Percentiles rank a stretch among this genome's conserved stretches.
Conservation (phyloP, 2,888 invertebrate species). For the Tridacna gigas region DNA sequence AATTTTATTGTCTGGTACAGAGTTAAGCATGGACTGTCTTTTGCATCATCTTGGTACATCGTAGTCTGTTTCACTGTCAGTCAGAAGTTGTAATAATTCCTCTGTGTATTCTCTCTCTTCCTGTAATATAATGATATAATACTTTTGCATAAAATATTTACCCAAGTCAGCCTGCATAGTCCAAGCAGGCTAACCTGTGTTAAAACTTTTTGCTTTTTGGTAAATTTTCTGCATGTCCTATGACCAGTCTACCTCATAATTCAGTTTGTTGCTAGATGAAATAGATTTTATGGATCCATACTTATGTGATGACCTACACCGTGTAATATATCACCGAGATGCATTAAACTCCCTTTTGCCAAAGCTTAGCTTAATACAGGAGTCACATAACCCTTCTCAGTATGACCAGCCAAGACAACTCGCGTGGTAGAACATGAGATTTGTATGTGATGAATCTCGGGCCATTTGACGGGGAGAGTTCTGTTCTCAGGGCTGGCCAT, state of each 20-base stretch:
- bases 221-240: too few relatives aligned
- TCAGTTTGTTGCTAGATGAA: too few relatives aligned
- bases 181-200: too few relatives aligned
- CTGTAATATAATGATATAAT: conserved; percentile 64
- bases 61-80: conserved; percentile 28
- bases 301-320: too few relatives aligned
- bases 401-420: neutral
- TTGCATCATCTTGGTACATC: conserved; percentile 54
- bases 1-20: neutral
- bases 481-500: neutral
- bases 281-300: too few relatives aligned
- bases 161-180: too few relatives aligned
- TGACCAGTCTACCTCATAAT: too few relatives aligned
- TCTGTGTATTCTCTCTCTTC: conserved; percentile 79
- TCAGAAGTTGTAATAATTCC: conserved; percentile 68
- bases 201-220: too few relatives aligned
- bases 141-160: too few relatives aligned
- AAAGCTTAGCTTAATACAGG: too few relatives aligned
- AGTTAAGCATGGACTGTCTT: neutral
- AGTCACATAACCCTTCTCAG: neutral
- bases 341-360: too few relatives aligned
- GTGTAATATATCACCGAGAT: too few relatives aligned
- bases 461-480: neutral
- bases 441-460: neutral
- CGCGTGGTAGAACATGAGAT: neutral